Conservation (phyloP, 2,888 invertebrate species). For the Acrobeloides nanus region DNA sequence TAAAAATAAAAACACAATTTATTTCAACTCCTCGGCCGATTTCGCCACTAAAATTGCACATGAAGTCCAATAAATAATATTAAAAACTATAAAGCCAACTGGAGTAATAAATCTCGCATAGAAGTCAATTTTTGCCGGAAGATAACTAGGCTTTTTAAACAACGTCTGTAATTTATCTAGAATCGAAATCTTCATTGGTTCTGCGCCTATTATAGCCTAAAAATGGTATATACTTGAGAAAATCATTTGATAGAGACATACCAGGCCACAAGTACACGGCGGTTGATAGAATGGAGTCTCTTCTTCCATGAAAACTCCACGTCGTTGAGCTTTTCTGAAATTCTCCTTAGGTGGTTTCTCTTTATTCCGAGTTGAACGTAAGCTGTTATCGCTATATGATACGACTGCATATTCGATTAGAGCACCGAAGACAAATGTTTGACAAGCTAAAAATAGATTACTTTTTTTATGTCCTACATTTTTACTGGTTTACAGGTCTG, state of each 20-base stretch:
- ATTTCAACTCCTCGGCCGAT: no score
- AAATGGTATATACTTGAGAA: no score
- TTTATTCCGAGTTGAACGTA: no score
- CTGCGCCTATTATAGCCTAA: no score
- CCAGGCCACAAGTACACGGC: conserved; percentile 44
- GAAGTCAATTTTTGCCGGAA: conserved; percentile 75
- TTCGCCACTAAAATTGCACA: no score
- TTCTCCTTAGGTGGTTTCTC: no score
- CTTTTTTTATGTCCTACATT: no score
- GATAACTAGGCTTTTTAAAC: conserved; percentile 41
- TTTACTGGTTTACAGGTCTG: no score
- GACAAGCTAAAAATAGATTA: conserved; percentile 60
- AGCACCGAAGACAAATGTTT: conserved; percentile 47
- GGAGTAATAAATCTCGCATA: conserved; percentile 64
- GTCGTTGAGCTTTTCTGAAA: conserved; percentile 24
- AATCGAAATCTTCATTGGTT: no score
- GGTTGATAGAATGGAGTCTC: conserved; percentile 36
- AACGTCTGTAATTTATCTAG: no score
- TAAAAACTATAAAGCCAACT: conserved; percentile 43
- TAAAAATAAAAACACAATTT: no score
- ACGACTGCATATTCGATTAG: conserved; percentile 93
- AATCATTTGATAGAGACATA: no score
- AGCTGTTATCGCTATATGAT: conserved; percentile 42
- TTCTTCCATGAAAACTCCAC: conserved; percentile 33
- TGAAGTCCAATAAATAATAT: conserved; percentile 43